Evolutionary conservation across 2,888 invertebrate genomes (phyloP), one percentile per base, ranked within the genome.

Genomic region (Protodeltote pygarga): DNA sequence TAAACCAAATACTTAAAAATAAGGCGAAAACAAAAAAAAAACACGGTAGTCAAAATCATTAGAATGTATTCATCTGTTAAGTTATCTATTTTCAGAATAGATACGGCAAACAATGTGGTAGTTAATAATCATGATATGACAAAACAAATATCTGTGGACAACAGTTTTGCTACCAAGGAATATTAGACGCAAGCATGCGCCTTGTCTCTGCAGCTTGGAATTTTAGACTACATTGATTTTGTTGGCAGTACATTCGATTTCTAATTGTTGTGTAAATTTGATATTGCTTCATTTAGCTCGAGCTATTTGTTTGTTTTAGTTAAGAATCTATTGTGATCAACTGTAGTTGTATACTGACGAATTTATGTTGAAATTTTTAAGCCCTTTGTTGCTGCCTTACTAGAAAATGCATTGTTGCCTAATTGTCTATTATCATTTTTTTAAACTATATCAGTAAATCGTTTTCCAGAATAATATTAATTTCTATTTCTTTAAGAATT

Each of bases 221-320:
- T 57, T 57, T 62, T 62, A 47, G 57, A 62, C 62, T 14, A 35
- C 62, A 29, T 41, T 41, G 29, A 41, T 40, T 48, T 39, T 8
- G 34, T 45, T 53, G 13, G 5, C 40, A 14, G 48, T 27, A 31
- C 57, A 55, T 29, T 63, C 28, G 37, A 58, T 58, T 57, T 41
- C 50, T 38, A 40, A 47, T 25, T n/a, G 63, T 48, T 40, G 16
- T 14, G 42, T 62, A 52, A 47, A 42, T 50, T 28, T n/a, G 19
- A 15, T 23, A 8, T 42, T 38, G 8, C 21, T 39, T 40, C 32
- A 48, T 62, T 23, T n/a, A n/a, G n/a, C n/a, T n/a, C n/a, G n/a
- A n/a, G n/a, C n/a, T n/a, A n/a, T n/a, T 60, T 59, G 32, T 33
- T 54, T 15, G 32, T 15, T 5, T 5, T 28, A 16, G 28, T 13